A percentile compares a stretch with the other conserved stretches of the same genome.
phyloP scores from a whole-genome alignment of 1,140 invertebrate species.

The Radopholus similis region DNA sequence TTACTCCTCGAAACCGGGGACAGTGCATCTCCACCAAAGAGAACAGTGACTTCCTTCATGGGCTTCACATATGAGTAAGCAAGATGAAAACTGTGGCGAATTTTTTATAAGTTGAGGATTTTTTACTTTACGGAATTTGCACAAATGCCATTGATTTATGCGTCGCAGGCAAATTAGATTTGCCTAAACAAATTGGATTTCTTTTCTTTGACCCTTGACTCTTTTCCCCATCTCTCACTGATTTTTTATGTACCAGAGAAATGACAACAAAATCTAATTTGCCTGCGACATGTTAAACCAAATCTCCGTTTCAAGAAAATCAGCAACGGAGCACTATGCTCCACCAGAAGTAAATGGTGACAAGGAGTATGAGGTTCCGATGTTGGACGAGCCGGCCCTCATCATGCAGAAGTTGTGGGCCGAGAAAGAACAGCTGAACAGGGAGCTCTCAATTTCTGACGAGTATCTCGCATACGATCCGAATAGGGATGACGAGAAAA shows the following conservation, averaged over 20 bases:
- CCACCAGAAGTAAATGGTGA: conserved; percentile 38
- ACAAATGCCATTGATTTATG: too few relatives aligned
- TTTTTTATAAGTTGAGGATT: too few relatives aligned
- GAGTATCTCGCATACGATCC: conserved; percentile 19
- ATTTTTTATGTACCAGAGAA: background rate
- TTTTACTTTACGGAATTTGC: too few relatives aligned
- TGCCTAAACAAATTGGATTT: background rate
- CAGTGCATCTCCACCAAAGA: conserved; percentile 66
- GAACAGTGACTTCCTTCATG: conserved; percentile 53
- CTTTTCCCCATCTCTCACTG: too few relatives aligned
- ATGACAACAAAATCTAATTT: background rate
- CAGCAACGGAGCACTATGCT: conserved; percentile 44
- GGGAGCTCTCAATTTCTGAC: conserved; percentile 26
- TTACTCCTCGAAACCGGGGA: conserved; percentile 80
- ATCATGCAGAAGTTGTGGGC: conserved; percentile 58
- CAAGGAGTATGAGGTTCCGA: conserved; percentile 55
- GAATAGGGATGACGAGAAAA: background rate
- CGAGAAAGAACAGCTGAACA: conserved; percentile 49
- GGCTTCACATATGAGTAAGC: conserved; percentile 60
- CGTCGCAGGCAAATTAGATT: background rate
- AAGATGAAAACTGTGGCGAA: background rate
- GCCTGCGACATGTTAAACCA: too few relatives aligned
- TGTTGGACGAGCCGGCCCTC: conserved; percentile 56
- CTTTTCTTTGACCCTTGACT: too few relatives aligned
- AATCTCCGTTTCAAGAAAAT: conserved; percentile 39